Base-by-base conservation (phyloP, 2,797 vertebrate genomes). In the Novumbra hubbsi region DNA sequence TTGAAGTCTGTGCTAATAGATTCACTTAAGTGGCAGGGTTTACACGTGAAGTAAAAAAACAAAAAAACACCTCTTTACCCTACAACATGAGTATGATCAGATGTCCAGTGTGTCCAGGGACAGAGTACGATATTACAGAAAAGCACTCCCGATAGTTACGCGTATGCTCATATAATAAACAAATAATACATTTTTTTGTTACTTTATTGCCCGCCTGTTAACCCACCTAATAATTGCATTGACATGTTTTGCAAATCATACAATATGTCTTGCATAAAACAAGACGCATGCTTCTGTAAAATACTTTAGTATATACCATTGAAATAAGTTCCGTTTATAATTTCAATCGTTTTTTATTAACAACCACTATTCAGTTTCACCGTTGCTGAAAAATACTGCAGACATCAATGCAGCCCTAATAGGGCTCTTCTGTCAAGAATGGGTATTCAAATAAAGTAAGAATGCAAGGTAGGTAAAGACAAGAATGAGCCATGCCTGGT, bases 361-460 rank as follows among this genome's bases (percentile, higher is more conserved):
- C 71, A 72, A 79, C 78, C 84, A 79, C 84, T 85, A 83, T 55
- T 70, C 74, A 45, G 14, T 4, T 66, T n/a, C 72, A 68, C 28
- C 34, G 79, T 75, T 74, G 76, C 11, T 24, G 55, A 60, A 60
- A 60, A 60, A 27, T n/a, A 78, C 77, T 79, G 72, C 75, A 75
- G 78, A 80, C 80, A 75, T 69, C 76, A 49, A 78, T 73, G 81
- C 14, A 57, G 76, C 79, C 57, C 81, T 82, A 68, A 84, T 82
- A 77, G 80, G 81, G 80, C 84, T 84, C 82, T 83, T 79, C 68
- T 66, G 73, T 83, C 79, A 89, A 90, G 90, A 91, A 93, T 90
- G 79, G 84, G 79, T 86, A 91, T 92, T 91, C 89, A 91, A 92
- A 92, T 87, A 81, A 90, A 80, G 86, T 74, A 89, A 89, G 87